phyloP scores from a whole-genome alignment of 2,113 vertebrate species.

The Gavialis gangeticus region DNA sequence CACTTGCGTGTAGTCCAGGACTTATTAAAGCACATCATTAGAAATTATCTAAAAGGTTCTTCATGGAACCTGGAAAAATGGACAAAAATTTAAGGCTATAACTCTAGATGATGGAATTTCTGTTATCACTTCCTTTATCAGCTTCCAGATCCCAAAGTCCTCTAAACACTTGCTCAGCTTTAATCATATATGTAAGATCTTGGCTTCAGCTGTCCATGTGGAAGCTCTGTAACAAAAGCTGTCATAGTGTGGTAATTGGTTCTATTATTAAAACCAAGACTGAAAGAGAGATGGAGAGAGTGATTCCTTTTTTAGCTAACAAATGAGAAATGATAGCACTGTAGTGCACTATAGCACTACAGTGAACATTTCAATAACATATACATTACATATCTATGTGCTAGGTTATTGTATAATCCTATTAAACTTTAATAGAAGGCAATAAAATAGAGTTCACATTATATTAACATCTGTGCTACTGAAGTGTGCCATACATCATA shows the following conservation, averaged over 20 bases:
- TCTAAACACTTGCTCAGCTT: not conserved
- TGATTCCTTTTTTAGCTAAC: not conserved
- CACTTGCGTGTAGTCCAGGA: not conserved
- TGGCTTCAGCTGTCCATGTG: not conserved
- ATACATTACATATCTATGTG: not conserved
- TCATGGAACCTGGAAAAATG: not conserved
- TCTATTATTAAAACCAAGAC: not conserved
- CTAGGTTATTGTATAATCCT: not conserved
- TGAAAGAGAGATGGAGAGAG: not conserved
- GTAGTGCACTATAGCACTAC: not conserved
- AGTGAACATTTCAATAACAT: not conserved
- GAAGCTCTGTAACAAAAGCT: not conserved
- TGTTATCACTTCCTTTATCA: not conserved
- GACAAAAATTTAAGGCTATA: not conserved
- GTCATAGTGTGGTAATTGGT: not conserved
- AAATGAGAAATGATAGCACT: not conserved
- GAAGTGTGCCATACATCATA: not conserved
- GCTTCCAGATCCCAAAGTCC: not conserved
- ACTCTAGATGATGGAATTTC: not conserved
- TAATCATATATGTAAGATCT: not conserved
- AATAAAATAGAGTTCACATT: not conserved
- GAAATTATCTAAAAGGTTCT: not conserved
- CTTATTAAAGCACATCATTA: not conserved
- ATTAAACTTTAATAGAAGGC: not conserved
- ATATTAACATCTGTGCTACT: not conserved